phyloP scores from a whole-genome alignment of 2,797 vertebrate species.

The Clarias laeviceps region DNA sequence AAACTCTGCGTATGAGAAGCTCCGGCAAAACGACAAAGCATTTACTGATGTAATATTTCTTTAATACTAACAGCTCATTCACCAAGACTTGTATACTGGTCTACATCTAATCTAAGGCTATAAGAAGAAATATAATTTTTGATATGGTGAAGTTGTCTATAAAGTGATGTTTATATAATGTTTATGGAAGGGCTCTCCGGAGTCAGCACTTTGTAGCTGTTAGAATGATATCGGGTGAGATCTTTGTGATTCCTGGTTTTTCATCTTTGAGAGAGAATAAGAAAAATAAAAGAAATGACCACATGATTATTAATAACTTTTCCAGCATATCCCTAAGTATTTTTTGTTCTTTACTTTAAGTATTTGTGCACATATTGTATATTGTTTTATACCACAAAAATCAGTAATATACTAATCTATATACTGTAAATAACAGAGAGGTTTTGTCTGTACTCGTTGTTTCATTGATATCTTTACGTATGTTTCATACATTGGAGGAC shows the following conservation, averaged over 20 bases:
- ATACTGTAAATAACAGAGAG: no score
- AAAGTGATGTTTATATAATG: background rate
- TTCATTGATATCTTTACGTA: no score
- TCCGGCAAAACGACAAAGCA: background rate
- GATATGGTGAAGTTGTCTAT: background rate
- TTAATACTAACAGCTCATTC: background rate
- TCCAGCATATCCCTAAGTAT: background rate
- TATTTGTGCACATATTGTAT: background rate
- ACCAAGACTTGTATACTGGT: background rate
- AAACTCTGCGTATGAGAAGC: no score
- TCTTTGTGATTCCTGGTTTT: background rate
- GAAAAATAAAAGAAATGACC: background rate
- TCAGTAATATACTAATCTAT: no score
- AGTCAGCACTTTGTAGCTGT: background rate
- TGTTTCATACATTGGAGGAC: no score
- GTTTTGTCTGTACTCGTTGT: no score
- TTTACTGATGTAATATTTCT: background rate
- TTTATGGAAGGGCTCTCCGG: background rate
- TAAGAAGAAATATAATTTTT: background rate
- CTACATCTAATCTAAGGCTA: background rate
- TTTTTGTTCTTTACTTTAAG: background rate
- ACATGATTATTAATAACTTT: background rate
- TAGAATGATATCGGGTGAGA: background rate
- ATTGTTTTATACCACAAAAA: background rate
- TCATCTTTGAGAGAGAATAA: background rate